Percentiles rank a stretch among this genome's conserved stretches.
Evolutionary conservation across 2,113 vertebrate genomes (phyloP).

Genomic region (Murina feae): DNA sequence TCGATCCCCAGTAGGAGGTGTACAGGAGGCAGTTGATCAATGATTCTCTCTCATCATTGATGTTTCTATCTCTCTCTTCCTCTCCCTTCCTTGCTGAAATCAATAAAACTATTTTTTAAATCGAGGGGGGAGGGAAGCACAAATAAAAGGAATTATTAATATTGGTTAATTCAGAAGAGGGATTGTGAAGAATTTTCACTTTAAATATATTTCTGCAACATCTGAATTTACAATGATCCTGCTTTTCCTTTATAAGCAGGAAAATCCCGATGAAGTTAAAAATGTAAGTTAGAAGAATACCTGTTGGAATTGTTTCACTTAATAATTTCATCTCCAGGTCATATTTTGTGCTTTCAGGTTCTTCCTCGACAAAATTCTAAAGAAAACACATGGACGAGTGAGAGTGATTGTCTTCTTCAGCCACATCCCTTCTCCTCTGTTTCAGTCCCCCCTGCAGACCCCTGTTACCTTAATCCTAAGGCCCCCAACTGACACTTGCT

Average conservation of each 20-base stretch:
- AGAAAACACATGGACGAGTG: background rate
- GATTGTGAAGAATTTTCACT: background rate
- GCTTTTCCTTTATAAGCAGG: background rate
- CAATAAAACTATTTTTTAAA: no score
- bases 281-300: conserved; percentile 54
- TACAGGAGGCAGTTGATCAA: no score
- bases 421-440: background rate
- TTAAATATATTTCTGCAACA: background rate
- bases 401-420: accelerated
- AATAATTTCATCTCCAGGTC: conserved; percentile 55
- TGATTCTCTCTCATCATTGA: no score
- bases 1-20: no score
- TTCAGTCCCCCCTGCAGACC: background rate
- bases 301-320: conserved; percentile 50
- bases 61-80: no score
- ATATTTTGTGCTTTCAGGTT: background rate
- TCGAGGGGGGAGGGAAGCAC: background rate
- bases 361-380: conserved; percentile 15
- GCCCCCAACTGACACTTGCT: background rate
- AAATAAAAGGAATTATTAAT: background rate
- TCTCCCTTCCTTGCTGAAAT: no score
- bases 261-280: background rate
- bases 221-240: background rate
- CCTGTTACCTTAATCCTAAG: background rate
- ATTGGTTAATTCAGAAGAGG: background rate